Percentiles rank a stretch among this genome's conserved stretches.
These are phyloP conservation scores for Apostichopus californicus DNA, from an alignment of 35 echinoderm and acorn worm genomes.

Conservation along the genomic window DNA sequence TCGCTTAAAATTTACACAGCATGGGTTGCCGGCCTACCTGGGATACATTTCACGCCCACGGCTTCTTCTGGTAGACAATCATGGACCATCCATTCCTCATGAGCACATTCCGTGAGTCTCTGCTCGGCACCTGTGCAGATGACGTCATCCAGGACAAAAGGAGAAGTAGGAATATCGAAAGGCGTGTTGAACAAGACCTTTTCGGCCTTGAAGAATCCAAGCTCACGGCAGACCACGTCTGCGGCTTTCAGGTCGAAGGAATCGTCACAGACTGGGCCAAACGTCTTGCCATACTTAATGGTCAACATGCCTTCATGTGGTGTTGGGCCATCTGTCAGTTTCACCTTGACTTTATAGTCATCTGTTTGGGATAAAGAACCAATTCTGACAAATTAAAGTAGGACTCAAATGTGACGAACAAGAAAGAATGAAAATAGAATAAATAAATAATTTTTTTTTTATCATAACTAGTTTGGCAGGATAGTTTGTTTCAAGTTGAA, in stretches of 20 bases:
- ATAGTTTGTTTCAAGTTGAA: too few relatives aligned
- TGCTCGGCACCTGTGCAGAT: conserved; percentile 33
- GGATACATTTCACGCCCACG: conserved; percentile 28
- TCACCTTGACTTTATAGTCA: conserved; percentile 6
- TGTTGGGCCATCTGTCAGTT: not conserved
- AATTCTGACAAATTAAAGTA: too few relatives aligned
- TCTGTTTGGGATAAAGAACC: not conserved
- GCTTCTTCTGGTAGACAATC: conserved; percentile 18
- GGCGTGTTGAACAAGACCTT: not conserved
- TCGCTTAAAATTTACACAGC: too few relatives aligned
- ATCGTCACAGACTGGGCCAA: conserved; percentile 47
- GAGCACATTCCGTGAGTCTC: conserved; percentile 21
- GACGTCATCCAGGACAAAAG: conserved; percentile 17
- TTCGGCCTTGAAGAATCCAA: conserved; percentile 34
- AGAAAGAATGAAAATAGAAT: too few relatives aligned
- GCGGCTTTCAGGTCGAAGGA: conserved; percentile 46
- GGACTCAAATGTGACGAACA: too few relatives aligned
- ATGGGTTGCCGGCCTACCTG: not conserved
- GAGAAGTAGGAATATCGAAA: not conserved
- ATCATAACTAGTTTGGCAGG: too few relatives aligned
- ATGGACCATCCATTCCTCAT: not conserved
- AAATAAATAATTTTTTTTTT: too few relatives aligned
- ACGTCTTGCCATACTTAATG: not conserved
- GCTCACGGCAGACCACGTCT: conserved; percentile 32
- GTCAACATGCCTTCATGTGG: conserved; percentile 10